These are phyloP conservation scores for Acleris emargana DNA, from an alignment of 2,888 invertebrate species.

Conservation along the genomic window DNA sequence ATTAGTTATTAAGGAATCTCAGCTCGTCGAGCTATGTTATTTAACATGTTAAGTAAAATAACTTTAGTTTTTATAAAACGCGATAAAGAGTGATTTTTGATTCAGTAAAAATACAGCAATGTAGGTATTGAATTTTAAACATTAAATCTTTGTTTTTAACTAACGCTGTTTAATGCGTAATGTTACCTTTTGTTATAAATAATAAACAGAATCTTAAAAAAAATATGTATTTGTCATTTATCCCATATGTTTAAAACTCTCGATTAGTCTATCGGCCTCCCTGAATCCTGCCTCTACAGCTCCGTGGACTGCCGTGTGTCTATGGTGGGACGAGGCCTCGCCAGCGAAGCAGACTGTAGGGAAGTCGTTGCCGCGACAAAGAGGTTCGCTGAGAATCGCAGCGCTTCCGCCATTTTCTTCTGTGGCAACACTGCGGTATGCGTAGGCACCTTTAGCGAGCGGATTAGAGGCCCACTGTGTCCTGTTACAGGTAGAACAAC, in stretches of 20 bases:
- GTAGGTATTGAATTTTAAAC: too few relatives aligned
- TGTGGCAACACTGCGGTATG: slow-evolving; percentile 82
- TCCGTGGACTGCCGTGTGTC: slow-evolving; percentile 88
- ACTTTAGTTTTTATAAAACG: slow-evolving; percentile 1
- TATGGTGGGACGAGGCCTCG: slow-evolving; percentile 86
- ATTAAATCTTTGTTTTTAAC: too few relatives aligned
- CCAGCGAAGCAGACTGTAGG: slow-evolving; percentile 87
- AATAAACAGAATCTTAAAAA: too few relatives aligned
- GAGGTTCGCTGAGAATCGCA: slow-evolving; percentile 80
- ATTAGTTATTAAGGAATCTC: too few relatives aligned
- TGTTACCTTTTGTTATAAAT: too few relatives aligned
- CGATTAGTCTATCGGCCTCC: slow-evolving; percentile 86
- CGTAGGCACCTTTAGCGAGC: slow-evolving; percentile 86
- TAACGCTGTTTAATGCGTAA: too few relatives aligned
- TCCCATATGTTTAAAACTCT: slow-evolving; percentile 45
- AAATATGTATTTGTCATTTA: too few relatives aligned
- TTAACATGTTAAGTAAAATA: too few relatives aligned
- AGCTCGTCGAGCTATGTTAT: too few relatives aligned
- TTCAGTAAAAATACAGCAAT: background rate
- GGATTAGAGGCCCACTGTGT: slow-evolving; percentile 87
- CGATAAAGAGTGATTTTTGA: background rate
- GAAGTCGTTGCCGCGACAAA: slow-evolving; percentile 60
- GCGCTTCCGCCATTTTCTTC: slow-evolving; percentile 83
- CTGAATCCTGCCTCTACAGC: slow-evolving; percentile 89
- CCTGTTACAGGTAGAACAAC: slow-evolving; percentile 59